These are phyloP conservation scores for Bacillus rossius DNA, from an alignment of 1,140 invertebrate genomes.

Conservation along the genomic window DNA sequence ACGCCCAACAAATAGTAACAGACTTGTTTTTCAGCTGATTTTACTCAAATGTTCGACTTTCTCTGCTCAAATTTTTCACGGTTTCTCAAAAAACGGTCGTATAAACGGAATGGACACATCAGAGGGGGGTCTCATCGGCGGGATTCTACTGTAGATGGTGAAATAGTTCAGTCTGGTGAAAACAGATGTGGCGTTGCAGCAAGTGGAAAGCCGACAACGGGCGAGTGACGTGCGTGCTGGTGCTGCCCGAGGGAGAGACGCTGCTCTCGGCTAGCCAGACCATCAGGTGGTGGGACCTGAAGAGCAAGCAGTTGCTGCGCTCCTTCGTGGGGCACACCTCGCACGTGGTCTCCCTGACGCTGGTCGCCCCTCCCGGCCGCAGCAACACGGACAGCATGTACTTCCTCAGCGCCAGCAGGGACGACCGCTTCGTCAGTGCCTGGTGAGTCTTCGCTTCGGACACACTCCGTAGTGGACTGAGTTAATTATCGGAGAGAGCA, in stretches of 20 bases:
- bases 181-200: slow-evolving; percentile 25
- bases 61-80: no score
- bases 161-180: no score
- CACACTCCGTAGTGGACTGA: no score
- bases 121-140: no score
- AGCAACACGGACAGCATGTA: slow-evolving; percentile 39
- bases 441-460: slow-evolving; percentile 53
- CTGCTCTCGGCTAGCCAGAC: slow-evolving; percentile 57
- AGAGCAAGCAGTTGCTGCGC: slow-evolving; percentile 50
- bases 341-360: slow-evolving; percentile 51
- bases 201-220: slow-evolving; percentile 60
- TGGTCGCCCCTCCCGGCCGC: slow-evolving; percentile 37
- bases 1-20: no score
- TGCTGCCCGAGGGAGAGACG: slow-evolving; percentile 53
- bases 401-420: slow-evolving; percentile 54
- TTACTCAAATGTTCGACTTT: no score
- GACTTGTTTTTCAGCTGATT: no score
- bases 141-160: no score
- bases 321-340: slow-evolving; percentile 62
- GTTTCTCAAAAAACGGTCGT: no score
- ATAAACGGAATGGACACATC: no score
- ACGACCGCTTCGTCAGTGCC: slow-evolving; percentile 51
- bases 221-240: slow-evolving; percentile 57
- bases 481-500: no score
- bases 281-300: slow-evolving; percentile 60